A percentile compares a stretch with the other conserved stretches of the same genome.
Conservation (phyloP, 2,797 vertebrate species). For the Tadarida brasiliensis region DNA sequence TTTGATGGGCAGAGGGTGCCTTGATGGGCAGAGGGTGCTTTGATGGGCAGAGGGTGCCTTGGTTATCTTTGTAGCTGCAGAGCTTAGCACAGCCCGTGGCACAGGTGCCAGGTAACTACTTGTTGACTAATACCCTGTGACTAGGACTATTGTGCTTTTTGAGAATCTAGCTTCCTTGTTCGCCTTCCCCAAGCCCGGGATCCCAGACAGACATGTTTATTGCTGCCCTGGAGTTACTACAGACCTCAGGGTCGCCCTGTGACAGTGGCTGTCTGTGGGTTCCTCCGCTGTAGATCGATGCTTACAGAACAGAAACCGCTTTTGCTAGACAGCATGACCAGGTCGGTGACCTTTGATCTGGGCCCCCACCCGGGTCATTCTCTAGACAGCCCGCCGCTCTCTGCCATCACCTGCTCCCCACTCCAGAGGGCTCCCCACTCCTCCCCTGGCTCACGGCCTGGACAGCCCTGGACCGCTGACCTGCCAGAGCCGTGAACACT, state of each 20-base stretch:
- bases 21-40: too few species aligned
- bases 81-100: accelerated
- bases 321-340: not conserved
- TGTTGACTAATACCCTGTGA: not conserved
- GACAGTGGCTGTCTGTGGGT: not conserved
- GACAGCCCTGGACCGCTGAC: constrained; percentile 84
- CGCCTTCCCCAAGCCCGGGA: not conserved
- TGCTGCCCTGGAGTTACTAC: accelerated
- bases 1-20: too few species aligned
- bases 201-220: not conserved
- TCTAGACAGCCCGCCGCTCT: not conserved
- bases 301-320: not conserved
- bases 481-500: constrained; percentile 85
- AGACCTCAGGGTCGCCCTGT: not conserved
- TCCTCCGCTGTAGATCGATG: too few species aligned
- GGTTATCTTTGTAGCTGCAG: not conserved
- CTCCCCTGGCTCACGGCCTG: accelerated
- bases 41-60: not conserved
- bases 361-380: not conserved
- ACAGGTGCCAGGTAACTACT: not conserved
- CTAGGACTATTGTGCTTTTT: not conserved
- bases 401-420: not conserved
- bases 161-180: not conserved
- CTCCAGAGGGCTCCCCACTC: too few species aligned
- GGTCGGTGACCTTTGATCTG: not conserved